Percentiles rank a stretch among this genome's conserved stretches.
These are phyloP conservation scores for Sarcophaga bullata DNA, from an alignment of 1,140 invertebrate genomes.

Conservation along the genomic window DNA sequence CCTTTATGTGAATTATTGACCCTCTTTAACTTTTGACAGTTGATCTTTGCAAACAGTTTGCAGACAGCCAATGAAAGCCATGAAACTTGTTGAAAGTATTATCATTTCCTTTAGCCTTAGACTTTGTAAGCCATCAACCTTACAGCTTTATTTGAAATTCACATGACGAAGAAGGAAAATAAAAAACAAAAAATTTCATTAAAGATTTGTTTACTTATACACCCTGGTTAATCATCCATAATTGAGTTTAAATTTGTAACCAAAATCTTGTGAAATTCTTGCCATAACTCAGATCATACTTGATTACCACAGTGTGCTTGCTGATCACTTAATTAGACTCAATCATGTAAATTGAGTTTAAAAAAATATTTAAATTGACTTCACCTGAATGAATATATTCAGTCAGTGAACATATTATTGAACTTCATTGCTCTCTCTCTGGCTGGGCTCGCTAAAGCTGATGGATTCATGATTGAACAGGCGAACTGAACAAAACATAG, in stretches of 20 bases:
- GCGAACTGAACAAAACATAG: not conserved
- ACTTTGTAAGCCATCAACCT: no score
- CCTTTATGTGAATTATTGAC: not conserved
- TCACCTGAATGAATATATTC: slow-evolving; percentile 21
- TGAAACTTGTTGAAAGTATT: slow-evolving; percentile 13
- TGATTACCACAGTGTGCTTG: not conserved
- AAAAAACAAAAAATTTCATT: no score
- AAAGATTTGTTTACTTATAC: no score
- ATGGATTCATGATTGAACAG: no score
- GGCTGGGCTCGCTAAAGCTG: no score
- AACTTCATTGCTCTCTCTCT: not conserved
- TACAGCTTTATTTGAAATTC: no score
- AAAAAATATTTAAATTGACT: slow-evolving; percentile 37
- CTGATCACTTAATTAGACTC: slow-evolving; percentile 39
- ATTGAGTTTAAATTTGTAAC: slow-evolving; percentile 13
- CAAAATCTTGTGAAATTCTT: slow-evolving; percentile 11
- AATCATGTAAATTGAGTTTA: slow-evolving; percentile 40
- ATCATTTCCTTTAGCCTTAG: not conserved
- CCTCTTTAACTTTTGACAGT: slow-evolving; percentile 21
- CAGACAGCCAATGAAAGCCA: not conserved
- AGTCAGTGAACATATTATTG: not conserved
- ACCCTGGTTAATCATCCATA: not conserved
- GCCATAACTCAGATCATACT: not conserved
- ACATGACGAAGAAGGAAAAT: no score
- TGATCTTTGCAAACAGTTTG: not conserved